phyloP scores from a whole-genome alignment of 2,797 vertebrate species.

The Sebastes itinus region DNA sequence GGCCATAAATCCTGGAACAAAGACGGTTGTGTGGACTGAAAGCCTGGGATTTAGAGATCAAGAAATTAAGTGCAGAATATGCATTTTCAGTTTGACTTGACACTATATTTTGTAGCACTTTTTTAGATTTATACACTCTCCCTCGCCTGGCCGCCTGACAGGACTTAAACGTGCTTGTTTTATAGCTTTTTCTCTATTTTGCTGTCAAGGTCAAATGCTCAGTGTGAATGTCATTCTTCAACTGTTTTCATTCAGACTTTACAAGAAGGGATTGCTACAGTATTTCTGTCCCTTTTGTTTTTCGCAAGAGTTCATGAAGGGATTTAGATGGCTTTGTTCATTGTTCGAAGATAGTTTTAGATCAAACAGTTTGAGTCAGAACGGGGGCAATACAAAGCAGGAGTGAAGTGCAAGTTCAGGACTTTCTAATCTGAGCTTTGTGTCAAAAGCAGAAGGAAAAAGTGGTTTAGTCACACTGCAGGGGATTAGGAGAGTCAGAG shows the following conservation, averaged over 20 bases:
- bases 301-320: neutral
- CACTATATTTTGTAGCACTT: neutral
- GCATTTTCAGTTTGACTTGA: neutral
- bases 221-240: neutral
- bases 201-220: neutral
- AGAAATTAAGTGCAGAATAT: neutral
- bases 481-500: constrained; percentile 4
- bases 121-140: neutral
- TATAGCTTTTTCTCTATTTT: neutral
- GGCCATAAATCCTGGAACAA: constrained; percentile 16
- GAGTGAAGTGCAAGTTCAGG: neutral
- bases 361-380: neutral
- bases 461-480: constrained; percentile 25
- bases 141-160: neutral
- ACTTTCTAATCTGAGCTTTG: constrained; percentile 19
- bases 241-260: neutral
- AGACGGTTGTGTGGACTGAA: neutral
- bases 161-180: neutral
- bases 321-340: neutral
- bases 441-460: constrained; percentile 1
- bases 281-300: neutral
- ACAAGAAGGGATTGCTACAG: neutral
- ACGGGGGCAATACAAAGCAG: neutral
- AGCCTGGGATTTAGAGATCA: neutral
- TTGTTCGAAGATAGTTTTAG: neutral